Conservation (phyloP, 1,140 invertebrate genomes). For the Ips nitidus region DNA sequence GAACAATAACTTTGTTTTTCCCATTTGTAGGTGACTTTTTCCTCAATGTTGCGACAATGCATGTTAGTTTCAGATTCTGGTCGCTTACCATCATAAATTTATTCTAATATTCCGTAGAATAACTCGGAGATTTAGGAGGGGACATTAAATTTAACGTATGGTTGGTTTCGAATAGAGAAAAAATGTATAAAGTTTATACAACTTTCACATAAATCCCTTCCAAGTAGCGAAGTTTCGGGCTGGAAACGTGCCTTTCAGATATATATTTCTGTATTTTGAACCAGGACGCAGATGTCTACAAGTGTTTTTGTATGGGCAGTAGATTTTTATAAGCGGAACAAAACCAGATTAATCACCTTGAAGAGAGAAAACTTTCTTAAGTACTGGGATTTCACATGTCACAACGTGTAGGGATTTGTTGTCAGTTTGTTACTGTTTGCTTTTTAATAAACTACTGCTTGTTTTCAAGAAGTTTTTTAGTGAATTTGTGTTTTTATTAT, state of each 20-base stretch:
- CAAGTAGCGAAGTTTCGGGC: slow-evolving; percentile 5
- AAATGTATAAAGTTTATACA: slow-evolving; percentile 12
- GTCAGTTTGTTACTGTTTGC: too few relatives aligned
- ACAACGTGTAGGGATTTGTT: too few relatives aligned
- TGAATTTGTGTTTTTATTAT: too few relatives aligned
- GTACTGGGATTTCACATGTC: neutral
- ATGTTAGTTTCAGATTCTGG: neutral
- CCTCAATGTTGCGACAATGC: too few relatives aligned
- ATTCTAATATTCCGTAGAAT: slow-evolving; percentile 1
- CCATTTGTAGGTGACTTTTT: neutral
- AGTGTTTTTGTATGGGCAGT: slow-evolving; percentile 18
- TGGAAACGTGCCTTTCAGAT: slow-evolving; percentile 13
- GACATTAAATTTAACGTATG: slow-evolving; percentile 3
- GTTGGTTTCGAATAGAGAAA: slow-evolving; percentile 7
- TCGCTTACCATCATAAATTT: neutral
- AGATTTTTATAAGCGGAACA: neutral
- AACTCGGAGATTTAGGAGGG: neutral
- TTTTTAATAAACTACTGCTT: too few relatives aligned
- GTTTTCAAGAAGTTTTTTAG: too few relatives aligned
- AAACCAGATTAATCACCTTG: slow-evolving; percentile 7
- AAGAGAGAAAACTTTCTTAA: slow-evolving; percentile 1
- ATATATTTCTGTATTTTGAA: slow-evolving; percentile 16
- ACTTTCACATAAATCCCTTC: slow-evolving; percentile 9
- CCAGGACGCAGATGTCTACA: slow-evolving; percentile 14
- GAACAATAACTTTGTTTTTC: slow-evolving; percentile 12